Conservation (phyloP, 1,140 invertebrate species). For the Drosophila simulans region DNA sequence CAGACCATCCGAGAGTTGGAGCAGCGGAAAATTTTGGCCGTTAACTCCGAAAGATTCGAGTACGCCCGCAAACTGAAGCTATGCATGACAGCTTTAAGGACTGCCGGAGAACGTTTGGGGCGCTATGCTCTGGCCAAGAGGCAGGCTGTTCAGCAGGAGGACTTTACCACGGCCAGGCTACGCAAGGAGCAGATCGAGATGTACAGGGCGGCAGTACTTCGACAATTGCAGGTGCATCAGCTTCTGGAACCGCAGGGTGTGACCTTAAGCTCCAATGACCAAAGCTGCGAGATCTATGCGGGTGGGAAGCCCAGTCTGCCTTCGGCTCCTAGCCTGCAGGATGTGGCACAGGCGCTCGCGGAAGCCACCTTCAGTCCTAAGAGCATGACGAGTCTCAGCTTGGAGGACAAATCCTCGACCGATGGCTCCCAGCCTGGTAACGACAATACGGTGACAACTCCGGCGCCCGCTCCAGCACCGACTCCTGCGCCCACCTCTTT, state of each 20-base stretch:
- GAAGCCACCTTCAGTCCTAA: conserved; percentile 69
- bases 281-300: conserved; percentile 78
- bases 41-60: conserved; percentile 90
- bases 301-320: conserved; percentile 77
- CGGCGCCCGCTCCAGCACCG: conserved; percentile 4
- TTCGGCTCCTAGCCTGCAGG: conserved; percentile 78
- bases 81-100: conserved; percentile 92
- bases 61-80: conserved; percentile 95
- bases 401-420: conserved; percentile 67
- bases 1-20: conserved; percentile 95
- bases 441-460: conserved; percentile 17
- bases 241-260: conserved; percentile 93
- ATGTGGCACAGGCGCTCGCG: conserved; percentile 78
- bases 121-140: conserved; percentile 96
- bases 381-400: conserved; percentile 33
- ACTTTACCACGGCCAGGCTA: conserved; percentile 94
- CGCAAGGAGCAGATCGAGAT: conserved; percentile 95
- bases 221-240: conserved; percentile 89
- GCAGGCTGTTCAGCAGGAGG: conserved; percentile 95
- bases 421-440: conserved; percentile 50
- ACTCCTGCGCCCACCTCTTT: conserved; percentile 27
- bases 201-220: conserved; percentile 89
- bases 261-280: conserved; percentile 71
- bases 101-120: conserved; percentile 94
- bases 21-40: conserved; percentile 93